Evolutionary conservation across 1,140 invertebrate genomes (phyloP).

Genomic region (Apis laboriosa): DNA sequence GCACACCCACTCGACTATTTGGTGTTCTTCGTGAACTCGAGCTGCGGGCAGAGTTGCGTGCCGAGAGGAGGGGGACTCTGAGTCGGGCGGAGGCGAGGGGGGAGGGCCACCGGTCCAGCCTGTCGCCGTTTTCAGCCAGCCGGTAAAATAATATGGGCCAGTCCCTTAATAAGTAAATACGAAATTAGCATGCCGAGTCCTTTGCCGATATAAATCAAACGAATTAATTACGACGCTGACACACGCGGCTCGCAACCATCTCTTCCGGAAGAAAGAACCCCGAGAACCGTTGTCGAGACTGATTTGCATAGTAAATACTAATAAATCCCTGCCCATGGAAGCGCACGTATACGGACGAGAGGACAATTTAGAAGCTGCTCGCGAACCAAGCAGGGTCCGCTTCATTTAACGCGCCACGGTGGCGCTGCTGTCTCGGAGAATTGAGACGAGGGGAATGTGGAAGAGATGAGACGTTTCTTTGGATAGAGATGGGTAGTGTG

Average conservation of each 20-base stretch:
- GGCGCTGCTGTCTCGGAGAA: not conserved
- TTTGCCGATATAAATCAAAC: constrained; percentile 75
- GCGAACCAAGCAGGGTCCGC: constrained; percentile 3
- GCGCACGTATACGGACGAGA: constrained; percentile 33
- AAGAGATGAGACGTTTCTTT: too few relatives aligned
- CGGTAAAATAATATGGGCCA: constrained; percentile 65
- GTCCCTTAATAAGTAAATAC: constrained; percentile 74
- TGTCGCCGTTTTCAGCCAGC: constrained; percentile 52
- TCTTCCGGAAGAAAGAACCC: constrained; percentile 60
- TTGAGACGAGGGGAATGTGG: too few relatives aligned
- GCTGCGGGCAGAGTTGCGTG: constrained; percentile 58
- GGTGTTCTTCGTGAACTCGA: constrained; percentile 64
- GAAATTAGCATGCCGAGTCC: constrained; percentile 73
- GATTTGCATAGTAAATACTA: constrained; percentile 74
- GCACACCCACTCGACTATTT: constrained; percentile 62
- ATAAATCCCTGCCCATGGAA: constrained; percentile 62
- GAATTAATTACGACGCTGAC: constrained; percentile 69
- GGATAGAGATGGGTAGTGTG: too few relatives aligned
- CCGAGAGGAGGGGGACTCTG: not conserved
- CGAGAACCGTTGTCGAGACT: constrained; percentile 21
- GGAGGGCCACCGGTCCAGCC: constrained; percentile 29
- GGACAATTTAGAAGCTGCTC: constrained; percentile 44
- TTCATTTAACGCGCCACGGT: constrained; percentile 34
- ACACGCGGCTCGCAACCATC: constrained; percentile 15
- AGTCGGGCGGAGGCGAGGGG: too few relatives aligned